Evolutionary conservation across 2,113 vertebrate genomes (phyloP).

Genomic region (Camelus bactrianus): DNA sequence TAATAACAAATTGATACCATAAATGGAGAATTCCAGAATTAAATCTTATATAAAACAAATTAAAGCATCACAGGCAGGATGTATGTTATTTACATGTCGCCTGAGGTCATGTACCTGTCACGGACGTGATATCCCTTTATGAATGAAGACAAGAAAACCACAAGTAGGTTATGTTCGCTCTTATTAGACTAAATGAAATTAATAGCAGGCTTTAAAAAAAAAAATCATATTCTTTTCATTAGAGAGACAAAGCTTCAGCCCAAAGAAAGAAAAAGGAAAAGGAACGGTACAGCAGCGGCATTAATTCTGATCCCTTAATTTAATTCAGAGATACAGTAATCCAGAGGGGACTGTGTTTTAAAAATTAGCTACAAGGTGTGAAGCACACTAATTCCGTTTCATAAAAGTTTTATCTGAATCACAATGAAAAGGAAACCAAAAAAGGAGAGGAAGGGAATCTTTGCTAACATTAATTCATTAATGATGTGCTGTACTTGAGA

Average conservation of each 20-base stretch:
- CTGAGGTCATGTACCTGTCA: conserved; percentile 5
- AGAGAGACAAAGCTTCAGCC: neutral
- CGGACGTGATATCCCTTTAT: conserved; percentile 21
- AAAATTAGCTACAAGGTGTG: conserved; percentile 59
- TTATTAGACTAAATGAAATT: conserved; percentile 51
- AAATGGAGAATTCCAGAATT: conserved; percentile 36
- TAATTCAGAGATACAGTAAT: conserved; percentile 46
- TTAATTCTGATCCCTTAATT: conserved; percentile 50
- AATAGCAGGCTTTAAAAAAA: neutral
- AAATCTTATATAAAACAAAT: neutral
- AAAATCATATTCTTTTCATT: conserved; percentile 52
- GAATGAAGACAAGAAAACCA: conserved; percentile 50
- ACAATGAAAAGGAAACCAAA: neutral
- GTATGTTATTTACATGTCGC: conserved; percentile 12
- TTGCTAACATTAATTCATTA: conserved; percentile 62
- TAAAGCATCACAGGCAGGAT: neutral
- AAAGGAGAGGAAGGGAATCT: neutral
- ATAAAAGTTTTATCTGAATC: conserved; percentile 51
- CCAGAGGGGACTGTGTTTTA: conserved; percentile 7
- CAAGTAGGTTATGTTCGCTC: neutral
- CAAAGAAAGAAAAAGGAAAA: conserved; percentile 6
- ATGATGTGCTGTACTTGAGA: conserved; percentile 19
- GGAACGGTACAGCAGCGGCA: neutral
- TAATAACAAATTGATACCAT: conserved; percentile 48
- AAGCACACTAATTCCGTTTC: conserved; percentile 24